These are phyloP conservation scores for Accipiter cooperii DNA, from an alignment of 2,113 vertebrate species.

Conservation along the genomic window DNA sequence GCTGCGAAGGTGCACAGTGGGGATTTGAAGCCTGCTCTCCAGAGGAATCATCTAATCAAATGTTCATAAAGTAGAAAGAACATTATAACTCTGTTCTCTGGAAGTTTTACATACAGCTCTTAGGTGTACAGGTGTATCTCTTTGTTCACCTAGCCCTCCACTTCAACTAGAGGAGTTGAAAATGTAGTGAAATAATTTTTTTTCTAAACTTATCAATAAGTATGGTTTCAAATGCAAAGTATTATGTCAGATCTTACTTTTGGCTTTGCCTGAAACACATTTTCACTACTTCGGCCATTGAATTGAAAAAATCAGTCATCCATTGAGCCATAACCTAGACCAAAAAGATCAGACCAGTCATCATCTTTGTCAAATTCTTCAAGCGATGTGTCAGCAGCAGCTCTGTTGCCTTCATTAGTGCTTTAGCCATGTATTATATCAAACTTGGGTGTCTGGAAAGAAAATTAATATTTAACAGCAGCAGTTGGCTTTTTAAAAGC, in stretches of 20 bases:
- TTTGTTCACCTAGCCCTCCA: not conserved
- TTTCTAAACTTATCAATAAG: not conserved
- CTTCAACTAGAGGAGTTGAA: not conserved
- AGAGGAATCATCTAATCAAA: not conserved
- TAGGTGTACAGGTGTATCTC: not conserved
- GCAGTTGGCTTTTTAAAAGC: not conserved
- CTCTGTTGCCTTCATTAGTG: not conserved
- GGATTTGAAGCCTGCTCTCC: rapidly evolving
- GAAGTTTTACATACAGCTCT: not conserved
- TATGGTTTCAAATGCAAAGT: not conserved
- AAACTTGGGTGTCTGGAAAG: not conserved
- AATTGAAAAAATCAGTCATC: not conserved
- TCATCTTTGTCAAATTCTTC: not conserved
- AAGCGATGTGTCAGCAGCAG: not conserved
- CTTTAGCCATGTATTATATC: not conserved
- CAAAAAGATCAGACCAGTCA: not conserved
- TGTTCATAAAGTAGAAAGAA: not conserved
- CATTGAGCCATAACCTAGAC: not conserved
- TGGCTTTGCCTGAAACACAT: not conserved
- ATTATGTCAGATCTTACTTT: not conserved
- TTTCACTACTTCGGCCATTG: not conserved
- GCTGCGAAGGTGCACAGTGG: not conserved
- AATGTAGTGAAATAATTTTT: not conserved
- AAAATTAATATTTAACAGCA: not conserved
- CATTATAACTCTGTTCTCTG: not conserved